Evolutionary conservation across 1,140 invertebrate species (phyloP).

Genomic region (Leptopilina clavipes): DNA sequence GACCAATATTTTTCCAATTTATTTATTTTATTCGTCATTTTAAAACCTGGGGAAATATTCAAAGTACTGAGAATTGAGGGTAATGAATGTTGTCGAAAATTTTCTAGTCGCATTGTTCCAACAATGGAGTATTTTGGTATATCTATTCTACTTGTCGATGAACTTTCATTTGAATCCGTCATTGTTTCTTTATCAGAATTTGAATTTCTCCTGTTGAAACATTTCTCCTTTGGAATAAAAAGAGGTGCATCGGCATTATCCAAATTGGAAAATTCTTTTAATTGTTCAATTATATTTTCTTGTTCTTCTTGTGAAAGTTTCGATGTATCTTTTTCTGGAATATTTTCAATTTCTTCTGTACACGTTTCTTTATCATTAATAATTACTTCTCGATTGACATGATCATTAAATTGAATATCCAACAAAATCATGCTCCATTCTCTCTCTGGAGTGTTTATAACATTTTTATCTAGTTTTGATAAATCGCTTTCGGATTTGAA

Average conservation of each 20-base stretch:
- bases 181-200: slow-evolving; percentile 51
- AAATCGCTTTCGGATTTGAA: slow-evolving; percentile 64
- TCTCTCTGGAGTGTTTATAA: slow-evolving; percentile 60
- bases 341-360: too few species aligned
- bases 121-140: slow-evolving; percentile 45
- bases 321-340: slow-evolving; percentile 42
- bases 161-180: slow-evolving; percentile 56
- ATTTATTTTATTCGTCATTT: slow-evolving; percentile 54
- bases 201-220: slow-evolving; percentile 6
- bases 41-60: slow-evolving; percentile 50
- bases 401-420: slow-evolving; percentile 60
- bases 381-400: slow-evolving; percentile 3
- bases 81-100: slow-evolving; percentile 61
- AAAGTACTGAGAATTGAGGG: slow-evolving; percentile 61
- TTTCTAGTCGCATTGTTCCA: slow-evolving; percentile 54
- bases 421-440: slow-evolving; percentile 67
- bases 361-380: slow-evolving; percentile 17
- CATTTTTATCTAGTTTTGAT: slow-evolving; percentile 54
- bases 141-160: slow-evolving; percentile 47
- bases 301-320: slow-evolving; percentile 76
- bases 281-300: slow-evolving; percentile 76
- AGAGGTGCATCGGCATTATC: slow-evolving; percentile 67
- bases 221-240: slow-evolving; percentile 59
- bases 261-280: slow-evolving; percentile 77
- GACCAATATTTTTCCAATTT: slow-evolving; percentile 67